These are phyloP conservation scores for Nomada ruficornis DNA, from an alignment of 2,888 invertebrate genomes.

Conservation along the genomic window DNA sequence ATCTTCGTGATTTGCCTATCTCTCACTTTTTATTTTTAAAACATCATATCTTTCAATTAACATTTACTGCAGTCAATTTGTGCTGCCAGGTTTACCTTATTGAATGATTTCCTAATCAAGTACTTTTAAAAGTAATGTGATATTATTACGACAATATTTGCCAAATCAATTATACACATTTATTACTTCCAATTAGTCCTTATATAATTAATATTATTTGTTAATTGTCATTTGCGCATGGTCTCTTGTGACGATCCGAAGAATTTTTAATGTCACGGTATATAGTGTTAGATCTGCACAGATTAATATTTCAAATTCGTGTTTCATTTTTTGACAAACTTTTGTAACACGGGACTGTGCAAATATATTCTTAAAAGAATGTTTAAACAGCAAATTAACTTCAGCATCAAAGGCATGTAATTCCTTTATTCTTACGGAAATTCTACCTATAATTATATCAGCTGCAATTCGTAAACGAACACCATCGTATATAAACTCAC, in stretches of 20 bases:
- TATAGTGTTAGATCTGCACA: no score
- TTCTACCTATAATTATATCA: slow-evolving; percentile 8
- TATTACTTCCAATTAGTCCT: no score
- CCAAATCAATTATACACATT: no score
- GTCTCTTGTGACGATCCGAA: no score
- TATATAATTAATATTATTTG: no score
- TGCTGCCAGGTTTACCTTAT: neutral
- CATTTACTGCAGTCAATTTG: neutral
- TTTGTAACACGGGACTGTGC: no score
- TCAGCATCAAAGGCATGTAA: neutral
- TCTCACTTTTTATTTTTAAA: neutral
- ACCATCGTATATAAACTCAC: neutral
- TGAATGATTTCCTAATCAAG: no score
- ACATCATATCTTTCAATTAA: neutral
- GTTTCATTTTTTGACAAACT: no score
- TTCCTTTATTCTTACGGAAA: neutral
- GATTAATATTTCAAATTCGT: no score
- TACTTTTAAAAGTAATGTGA: neutral
- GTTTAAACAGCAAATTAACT: neutral
- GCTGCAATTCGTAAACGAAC: neutral
- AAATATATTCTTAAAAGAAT: no score
- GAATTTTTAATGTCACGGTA: no score
- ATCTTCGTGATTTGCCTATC: neutral
- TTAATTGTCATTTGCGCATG: no score
- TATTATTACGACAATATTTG: neutral